Evolutionary conservation across 2,113 vertebrate species (phyloP), one percentile per base, ranked within the genome.

Genomic region (Platysteira castanea): DNA sequence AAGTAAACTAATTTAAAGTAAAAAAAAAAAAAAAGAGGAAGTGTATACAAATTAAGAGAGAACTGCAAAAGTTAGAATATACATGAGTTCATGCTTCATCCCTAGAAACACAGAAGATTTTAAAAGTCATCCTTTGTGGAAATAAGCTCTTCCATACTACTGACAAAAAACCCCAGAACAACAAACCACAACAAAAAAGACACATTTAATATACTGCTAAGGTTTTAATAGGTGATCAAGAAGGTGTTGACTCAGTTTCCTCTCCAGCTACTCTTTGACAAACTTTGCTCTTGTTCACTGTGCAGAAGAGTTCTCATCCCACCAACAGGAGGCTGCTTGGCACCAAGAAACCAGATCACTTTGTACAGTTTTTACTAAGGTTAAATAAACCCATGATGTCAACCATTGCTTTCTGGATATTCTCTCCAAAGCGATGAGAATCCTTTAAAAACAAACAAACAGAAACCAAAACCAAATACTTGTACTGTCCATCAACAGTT

Each of bases 371-470:
- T 33, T 85, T 44, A 49, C 8, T 21, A 19, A 94, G 28, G 68
- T 97, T 93, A 85, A 99, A 99, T 74, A 99, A 98, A 68, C 28
- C 57, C 93, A 98, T 95, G 28, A 99, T 98, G 71, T 99, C 99
- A 23, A 97, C 53, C 99, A 99, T 97, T 39, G 99, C 98, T 80
- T 98, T 98, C 82, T n/a, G 95, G 94, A 99, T 98, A 96, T 99
- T 98, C 89, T 37, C 71, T 24, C 99, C 99, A 31, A 99, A 99
- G 50, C 99, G 99, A 71, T 99, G 99, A 1, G 99, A 99, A 92
- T 99, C 99, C 99, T 99, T 78, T 59, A 60, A 28, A 67, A 67
- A 86, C 75, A 97, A 61, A 87, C 10, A 80, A 59, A 81, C 26
- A 91, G 42, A 41, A 53, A 12, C 12, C 18, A 73, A 86, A 63